Conservation (phyloP, 2,113 vertebrate genomes). For the Bambusicola thoracicus region DNA sequence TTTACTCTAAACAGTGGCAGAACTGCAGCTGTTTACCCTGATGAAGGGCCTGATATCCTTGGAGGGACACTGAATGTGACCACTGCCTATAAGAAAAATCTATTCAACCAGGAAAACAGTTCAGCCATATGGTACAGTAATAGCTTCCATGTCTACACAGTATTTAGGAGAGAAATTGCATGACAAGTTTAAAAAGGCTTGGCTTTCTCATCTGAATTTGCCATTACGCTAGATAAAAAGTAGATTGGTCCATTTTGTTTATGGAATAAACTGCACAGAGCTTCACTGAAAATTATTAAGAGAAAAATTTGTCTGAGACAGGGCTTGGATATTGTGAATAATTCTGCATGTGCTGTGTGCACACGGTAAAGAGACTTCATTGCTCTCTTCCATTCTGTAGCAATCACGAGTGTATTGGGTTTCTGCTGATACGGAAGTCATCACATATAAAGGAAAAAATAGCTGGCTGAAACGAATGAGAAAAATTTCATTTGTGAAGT, state of each 20-base stretch:
- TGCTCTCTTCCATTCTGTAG: neutral
- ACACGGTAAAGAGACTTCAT: neutral
- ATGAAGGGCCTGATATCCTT: neutral
- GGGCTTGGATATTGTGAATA: neutral
- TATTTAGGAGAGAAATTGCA: neutral
- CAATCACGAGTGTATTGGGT: neutral
- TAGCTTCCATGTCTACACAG: constrained; percentile 24
- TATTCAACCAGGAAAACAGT: neutral
- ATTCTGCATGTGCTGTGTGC: neutral
- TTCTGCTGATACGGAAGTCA: neutral
- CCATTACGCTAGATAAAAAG: constrained; percentile 7
- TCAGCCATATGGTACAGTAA: neutral
- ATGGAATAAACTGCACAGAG: neutral
- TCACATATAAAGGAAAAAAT: neutral
- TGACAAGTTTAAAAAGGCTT: neutral
- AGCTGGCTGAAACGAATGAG: neutral
- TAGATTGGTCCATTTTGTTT: constrained; percentile 22
- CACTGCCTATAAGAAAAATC: neutral
- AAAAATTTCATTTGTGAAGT: neutral
- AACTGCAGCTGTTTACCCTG: neutral
- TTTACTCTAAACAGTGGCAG: neutral
- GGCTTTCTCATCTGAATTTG: constrained; percentile 15
- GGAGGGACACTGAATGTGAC: neutral
- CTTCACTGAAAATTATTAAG: neutral
- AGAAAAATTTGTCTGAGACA: neutral